Percentiles rank a stretch among this genome's conserved stretches.
Evolutionary conservation across 1,140 invertebrate genomes (phyloP).

Genomic region (Bombus turneri): DNA sequence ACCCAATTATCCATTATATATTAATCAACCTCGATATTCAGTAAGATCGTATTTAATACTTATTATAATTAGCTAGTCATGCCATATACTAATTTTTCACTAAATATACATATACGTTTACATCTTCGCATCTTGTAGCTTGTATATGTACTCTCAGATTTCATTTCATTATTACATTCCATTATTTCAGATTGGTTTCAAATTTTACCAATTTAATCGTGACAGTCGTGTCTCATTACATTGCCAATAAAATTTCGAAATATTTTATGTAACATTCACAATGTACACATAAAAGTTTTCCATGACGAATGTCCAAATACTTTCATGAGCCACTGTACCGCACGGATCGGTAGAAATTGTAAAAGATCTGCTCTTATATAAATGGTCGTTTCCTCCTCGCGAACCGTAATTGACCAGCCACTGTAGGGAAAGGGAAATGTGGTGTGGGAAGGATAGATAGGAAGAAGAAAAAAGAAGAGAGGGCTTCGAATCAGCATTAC

Average conservation of each 20-base stretch:
- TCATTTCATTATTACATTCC: too few relatives aligned
- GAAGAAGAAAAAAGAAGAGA: background rate
- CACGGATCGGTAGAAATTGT: conserved; percentile 50
- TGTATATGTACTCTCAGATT: too few relatives aligned
- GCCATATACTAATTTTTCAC: too few relatives aligned
- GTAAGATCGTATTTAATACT: too few relatives aligned
- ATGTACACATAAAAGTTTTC: background rate
- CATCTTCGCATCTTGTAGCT: too few relatives aligned
- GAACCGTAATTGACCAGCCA: conserved; percentile 46
- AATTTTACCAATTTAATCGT: background rate
- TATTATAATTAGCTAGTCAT: too few relatives aligned
- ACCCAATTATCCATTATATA: too few relatives aligned
- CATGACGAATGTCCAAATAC: background rate
- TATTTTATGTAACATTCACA: background rate
- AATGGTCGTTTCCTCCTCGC: conserved; percentile 38
- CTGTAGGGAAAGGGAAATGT: background rate
- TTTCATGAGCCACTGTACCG: background rate
- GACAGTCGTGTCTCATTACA: background rate
- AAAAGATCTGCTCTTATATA: conserved; percentile 57
- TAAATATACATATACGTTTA: too few relatives aligned
- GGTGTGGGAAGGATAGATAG: background rate
- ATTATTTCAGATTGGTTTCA: background rate
- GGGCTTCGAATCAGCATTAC: conserved; percentile 65
- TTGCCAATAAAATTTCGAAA: background rate
- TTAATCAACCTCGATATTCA: too few relatives aligned